These are phyloP conservation scores for Cybosia mesomella DNA, from an alignment of 2,888 invertebrate genomes.

Conservation along the genomic window DNA sequence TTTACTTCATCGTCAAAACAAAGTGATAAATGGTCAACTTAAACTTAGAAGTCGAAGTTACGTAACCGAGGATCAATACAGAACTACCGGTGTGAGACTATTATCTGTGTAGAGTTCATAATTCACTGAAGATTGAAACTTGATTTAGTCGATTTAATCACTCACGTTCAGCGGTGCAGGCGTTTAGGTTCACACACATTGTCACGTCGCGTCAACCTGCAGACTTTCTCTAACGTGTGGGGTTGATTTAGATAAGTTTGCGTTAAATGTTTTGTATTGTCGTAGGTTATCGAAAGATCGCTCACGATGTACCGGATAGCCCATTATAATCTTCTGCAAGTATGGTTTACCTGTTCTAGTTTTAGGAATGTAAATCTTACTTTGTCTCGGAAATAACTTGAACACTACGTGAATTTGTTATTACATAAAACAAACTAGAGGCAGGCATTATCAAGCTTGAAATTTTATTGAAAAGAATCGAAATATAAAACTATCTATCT, in stretches of 20 bases:
- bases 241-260: constrained; percentile 53
- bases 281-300: constrained; percentile 67
- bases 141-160: constrained; percentile 71
- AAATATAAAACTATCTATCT: too few relatives aligned
- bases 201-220: constrained; percentile 59
- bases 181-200: constrained; percentile 72
- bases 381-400: background rate
- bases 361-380: background rate
- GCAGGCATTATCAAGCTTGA: too few relatives aligned
- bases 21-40: background rate
- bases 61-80: background rate
- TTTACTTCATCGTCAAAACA: background rate
- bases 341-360: constrained; percentile 13
- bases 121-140: constrained; percentile 34
- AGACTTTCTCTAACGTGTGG: constrained; percentile 70
- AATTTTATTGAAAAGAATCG: too few relatives aligned
- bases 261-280: constrained; percentile 62
- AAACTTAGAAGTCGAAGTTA: background rate
- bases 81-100: background rate
- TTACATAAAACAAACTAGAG: too few relatives aligned
- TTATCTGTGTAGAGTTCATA: constrained; percentile 21
- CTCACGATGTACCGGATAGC: constrained; percentile 38
- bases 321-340: constrained; percentile 42
- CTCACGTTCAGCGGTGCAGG: constrained; percentile 67
- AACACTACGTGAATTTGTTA: background rate